Base-by-base conservation (phyloP, 2,888 invertebrate species). In the Leptinotarsa tumamoca region DNA sequence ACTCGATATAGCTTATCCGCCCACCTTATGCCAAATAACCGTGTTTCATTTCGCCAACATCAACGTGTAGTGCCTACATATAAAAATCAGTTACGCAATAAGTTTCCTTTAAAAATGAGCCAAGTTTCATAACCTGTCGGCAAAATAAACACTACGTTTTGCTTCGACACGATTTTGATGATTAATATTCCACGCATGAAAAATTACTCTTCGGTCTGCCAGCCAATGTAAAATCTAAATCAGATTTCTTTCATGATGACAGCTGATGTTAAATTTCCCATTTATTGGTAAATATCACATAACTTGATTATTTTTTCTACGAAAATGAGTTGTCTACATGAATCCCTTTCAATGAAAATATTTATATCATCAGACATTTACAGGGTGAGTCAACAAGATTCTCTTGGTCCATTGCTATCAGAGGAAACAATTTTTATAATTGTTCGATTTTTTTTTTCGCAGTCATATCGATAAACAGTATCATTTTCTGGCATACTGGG, bases 41-140 rank as follows among this genome's bases (percentile, higher is more conserved):
- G 43, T 70, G 70, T 70, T 69, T 63, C 63, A 63, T 63, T 63
- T 70, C 70, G 70, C 56, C 70, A 70, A 70, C 58, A 4, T 23
- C 61, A 70, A 70, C 21, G 21, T 58, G 70, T 69, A 56, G 56
- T 56, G 51, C 58, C 43, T 21, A 43, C 58, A 58, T 68, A 68
- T 49, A 56, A 54, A 27, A 56, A 54, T n/a, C 15, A n/a, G 52
- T 69, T 56, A 56, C 51, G 56, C 33, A 70, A 58, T 70, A 49
- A 33, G 33, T 63, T 43, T 63, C 43, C 63, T 63, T 63, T 63
- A 63, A 63, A 63, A 63, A 63, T 43, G n/a, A 63, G 63, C 33
- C 63, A 63, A 63, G 63, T 63, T 63, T 63, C 63, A 63, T 63
- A 63, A 63, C 33, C 63, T 63, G 63, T 63, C 33, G n/a, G 43